These are phyloP conservation scores for Dynastes hyllus DNA, from an alignment of 2,888 invertebrate genomes.

Conservation along the genomic window DNA sequence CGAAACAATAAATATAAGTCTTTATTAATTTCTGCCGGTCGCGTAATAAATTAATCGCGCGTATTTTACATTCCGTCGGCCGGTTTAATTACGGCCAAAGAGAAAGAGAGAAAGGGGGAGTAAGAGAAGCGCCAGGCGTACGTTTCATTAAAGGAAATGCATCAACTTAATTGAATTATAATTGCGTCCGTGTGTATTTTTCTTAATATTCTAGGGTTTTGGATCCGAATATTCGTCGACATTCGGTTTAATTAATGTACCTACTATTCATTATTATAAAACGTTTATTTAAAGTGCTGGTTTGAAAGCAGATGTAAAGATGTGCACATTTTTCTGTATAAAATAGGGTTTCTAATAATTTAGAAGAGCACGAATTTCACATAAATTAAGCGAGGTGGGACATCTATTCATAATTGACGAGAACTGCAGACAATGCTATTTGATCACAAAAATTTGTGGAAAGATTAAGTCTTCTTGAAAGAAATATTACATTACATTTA, in stretches of 20 bases:
- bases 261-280: slow-evolving; percentile 14
- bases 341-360: too few species aligned
- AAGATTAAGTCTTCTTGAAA: too few species aligned
- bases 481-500: too few species aligned
- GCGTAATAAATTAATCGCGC: slow-evolving; percentile 32
- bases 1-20: slow-evolving; percentile 39
- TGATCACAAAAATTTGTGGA: too few species aligned
- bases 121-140: slow-evolving; percentile 6
- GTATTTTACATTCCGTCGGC: slow-evolving; percentile 33
- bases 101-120: too few species aligned
- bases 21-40: slow-evolving; percentile 29
- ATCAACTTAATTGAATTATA: slow-evolving; percentile 50
- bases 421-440: too few species aligned
- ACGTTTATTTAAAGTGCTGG: background rate
- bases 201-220: slow-evolving; percentile 31
- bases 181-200: slow-evolving; percentile 47
- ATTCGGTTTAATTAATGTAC: slow-evolving; percentile 21
- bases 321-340: too few species aligned
- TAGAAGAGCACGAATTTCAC: too few species aligned
- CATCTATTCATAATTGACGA: too few species aligned
- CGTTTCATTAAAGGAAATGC: slow-evolving; percentile 51
- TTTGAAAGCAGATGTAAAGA: background rate
- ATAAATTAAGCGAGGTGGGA: too few species aligned
- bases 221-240: slow-evolving; percentile 7
- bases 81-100: slow-evolving; percentile 34